Conservation (phyloP, 2,113 vertebrate genomes). For the Erythrocercus mccallii region DNA sequence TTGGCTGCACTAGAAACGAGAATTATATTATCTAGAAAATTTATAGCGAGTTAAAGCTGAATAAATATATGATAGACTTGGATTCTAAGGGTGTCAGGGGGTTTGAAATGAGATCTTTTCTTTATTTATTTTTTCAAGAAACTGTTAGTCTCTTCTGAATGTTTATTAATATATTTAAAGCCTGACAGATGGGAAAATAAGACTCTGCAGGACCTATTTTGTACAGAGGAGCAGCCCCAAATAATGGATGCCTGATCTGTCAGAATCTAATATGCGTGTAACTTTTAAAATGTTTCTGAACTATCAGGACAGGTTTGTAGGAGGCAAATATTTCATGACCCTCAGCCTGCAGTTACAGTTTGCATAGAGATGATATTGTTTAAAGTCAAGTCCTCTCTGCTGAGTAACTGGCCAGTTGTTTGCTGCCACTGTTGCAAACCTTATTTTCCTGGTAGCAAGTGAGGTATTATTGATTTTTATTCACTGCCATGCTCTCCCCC, state of each 20-base stretch:
- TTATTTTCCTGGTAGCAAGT: background rate
- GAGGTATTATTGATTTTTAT: background rate
- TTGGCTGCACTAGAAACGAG: background rate
- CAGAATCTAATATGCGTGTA: background rate
- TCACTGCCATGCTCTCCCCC: background rate
- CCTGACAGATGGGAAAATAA: background rate
- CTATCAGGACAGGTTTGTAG: background rate
- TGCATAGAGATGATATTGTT: background rate
- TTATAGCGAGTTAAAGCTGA: background rate
- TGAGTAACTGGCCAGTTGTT: background rate
- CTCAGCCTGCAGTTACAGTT: background rate
- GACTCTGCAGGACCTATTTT: background rate
- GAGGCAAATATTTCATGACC: background rate
- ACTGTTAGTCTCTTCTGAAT: background rate
- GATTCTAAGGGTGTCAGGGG: background rate
- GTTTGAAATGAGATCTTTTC: background rate
- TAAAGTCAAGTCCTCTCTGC: background rate
- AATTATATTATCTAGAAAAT: background rate
- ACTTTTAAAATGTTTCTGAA: background rate
- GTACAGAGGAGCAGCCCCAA: background rate
- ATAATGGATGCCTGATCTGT: background rate
- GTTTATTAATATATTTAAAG: background rate
- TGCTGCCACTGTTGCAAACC: background rate
- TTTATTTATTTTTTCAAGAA: background rate
- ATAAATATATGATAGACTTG: background rate